Evolutionary conservation across 1,140 invertebrate species (phyloP), one percentile per base, ranked within the genome.

Genomic region (Bombus turneri): DNA sequence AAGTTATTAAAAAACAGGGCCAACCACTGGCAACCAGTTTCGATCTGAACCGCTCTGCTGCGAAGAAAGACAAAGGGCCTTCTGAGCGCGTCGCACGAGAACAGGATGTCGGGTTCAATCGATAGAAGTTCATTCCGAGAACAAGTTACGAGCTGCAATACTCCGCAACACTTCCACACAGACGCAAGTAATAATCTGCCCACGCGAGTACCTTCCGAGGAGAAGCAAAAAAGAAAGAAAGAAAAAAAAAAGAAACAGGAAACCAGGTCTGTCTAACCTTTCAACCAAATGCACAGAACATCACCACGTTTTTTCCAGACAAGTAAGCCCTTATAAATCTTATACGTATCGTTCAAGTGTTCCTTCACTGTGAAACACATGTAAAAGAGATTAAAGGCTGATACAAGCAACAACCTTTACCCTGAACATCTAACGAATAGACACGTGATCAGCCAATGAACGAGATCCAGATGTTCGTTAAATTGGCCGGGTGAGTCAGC

Each of bases 101-200:
- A 28, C 79, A 73, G 37, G 43, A 72, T 72, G 79, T 62, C 47
- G 53, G 28, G 37, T 43, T 72, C 69, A 34, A 73, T 81, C 79
- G 79, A 81, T 81, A 72, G 41, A 69, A 53, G 72, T 83, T 75
- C 62, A 28, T 83, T 83, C 72, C 73, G 13, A 53, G 81, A 83
- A 83, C 72, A 73, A 76, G 66, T 76, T 72, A 81, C 80, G n/a
- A 79, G 68, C 53, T 73, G 79, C 68, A 59, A 25, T 25, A 37
- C 28, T 62, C 69, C 18, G 6, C 68, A 28, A 31, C 15, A 13
- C 57, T 66, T 66, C 1, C 59, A n/a, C 59, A 75, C 37, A 39
- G 31, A 53, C 53, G 53, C 37, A 8, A 41, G 12, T 66, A 22
- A 77, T 59, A 71, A 57, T 76, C 72, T 31, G 34, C n/a, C n/a